A percentile compares a stretch with the other conserved stretches of the same genome.
Conservation (phyloP, 1,140 invertebrate species). For the Zaprionus tsacasi region DNA sequence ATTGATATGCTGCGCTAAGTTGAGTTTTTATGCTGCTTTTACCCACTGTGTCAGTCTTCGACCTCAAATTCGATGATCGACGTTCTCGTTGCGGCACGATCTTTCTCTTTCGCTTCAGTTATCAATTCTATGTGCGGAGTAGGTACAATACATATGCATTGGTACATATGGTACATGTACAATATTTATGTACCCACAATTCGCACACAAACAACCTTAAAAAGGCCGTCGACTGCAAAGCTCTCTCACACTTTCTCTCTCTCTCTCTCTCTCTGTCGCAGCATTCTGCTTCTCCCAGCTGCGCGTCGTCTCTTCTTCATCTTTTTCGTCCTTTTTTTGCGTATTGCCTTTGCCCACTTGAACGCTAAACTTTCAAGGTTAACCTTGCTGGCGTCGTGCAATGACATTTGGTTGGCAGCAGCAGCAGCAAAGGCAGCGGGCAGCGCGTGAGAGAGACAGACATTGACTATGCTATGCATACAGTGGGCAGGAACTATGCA, state of each 20-base stretch:
- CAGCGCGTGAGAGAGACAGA: conserved; percentile 35
- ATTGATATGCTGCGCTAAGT: conserved; percentile 75
- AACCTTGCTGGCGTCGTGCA: conserved; percentile 63
- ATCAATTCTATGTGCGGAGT: conserved; percentile 3
- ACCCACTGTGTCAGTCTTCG: neutral
- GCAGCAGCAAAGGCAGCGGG: neutral
- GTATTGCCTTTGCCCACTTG: conserved; percentile 41
- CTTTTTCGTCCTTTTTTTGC: conserved; percentile 39
- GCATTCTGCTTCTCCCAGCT: neutral
- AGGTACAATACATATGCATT: neutral
- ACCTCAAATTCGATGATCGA: conserved; percentile 17
- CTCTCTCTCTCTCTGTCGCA: neutral
- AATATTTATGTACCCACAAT: conserved; percentile 8
- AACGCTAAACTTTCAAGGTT: conserved; percentile 73
- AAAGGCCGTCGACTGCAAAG: conserved; percentile 22
- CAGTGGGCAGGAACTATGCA: conserved; percentile 31
- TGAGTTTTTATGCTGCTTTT: conserved; percentile 41
- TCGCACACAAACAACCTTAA: conserved; percentile 15
- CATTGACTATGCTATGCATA: no score
- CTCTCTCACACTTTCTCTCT: conserved; percentile 21
- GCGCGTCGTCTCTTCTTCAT: neutral
- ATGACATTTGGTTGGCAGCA: conserved; percentile 62
- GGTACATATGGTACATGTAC: neutral
- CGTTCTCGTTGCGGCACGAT: conserved; percentile 50
- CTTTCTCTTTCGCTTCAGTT: conserved; percentile 15